Evolutionary conservation across 1,140 invertebrate species (phyloP).

Genomic region (Holcopasites calliopsidis): DNA sequence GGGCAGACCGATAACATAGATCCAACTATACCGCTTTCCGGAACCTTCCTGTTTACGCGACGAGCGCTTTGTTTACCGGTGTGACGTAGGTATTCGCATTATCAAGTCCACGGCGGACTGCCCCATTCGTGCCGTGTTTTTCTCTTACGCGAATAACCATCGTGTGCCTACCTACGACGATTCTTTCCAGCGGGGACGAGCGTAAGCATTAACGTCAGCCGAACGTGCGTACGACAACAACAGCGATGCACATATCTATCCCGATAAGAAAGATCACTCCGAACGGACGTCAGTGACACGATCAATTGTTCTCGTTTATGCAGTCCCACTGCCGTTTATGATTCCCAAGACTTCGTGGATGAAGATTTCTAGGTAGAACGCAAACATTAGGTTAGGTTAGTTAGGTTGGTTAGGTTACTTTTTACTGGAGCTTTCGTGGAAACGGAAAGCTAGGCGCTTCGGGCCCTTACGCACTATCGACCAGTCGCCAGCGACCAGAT

Average conservation of each 20-base stretch:
- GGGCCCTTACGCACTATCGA: too few species aligned
- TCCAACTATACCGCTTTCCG: too few species aligned
- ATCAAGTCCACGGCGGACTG: background rate
- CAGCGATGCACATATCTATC: constrained; percentile 11
- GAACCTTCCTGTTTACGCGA: too few species aligned
- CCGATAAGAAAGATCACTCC: constrained; percentile 52
- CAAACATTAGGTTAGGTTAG: too few species aligned
- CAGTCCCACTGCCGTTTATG: background rate
- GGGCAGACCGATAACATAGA: too few species aligned
- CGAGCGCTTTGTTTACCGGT: too few species aligned
- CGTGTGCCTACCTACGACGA: background rate
- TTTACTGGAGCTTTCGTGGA: too few species aligned
- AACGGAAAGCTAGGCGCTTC: too few species aligned
- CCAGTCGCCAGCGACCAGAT: too few species aligned
- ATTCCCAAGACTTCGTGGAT: background rate
- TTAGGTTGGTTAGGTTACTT: too few species aligned
- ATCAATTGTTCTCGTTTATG: constrained; percentile 15
- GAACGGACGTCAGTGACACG: constrained; percentile 22
- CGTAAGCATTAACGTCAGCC: background rate
- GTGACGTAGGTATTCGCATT: too few species aligned
- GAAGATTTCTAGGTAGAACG: background rate
- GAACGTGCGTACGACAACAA: constrained; percentile 18
- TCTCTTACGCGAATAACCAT: background rate
- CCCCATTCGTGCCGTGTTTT: background rate
- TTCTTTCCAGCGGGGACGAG: background rate